A percentile compares a stretch with the other conserved stretches of the same genome.
phyloP scores from a whole-genome alignment of 2,113 vertebrate species.

The Trematomus loennbergii region DNA sequence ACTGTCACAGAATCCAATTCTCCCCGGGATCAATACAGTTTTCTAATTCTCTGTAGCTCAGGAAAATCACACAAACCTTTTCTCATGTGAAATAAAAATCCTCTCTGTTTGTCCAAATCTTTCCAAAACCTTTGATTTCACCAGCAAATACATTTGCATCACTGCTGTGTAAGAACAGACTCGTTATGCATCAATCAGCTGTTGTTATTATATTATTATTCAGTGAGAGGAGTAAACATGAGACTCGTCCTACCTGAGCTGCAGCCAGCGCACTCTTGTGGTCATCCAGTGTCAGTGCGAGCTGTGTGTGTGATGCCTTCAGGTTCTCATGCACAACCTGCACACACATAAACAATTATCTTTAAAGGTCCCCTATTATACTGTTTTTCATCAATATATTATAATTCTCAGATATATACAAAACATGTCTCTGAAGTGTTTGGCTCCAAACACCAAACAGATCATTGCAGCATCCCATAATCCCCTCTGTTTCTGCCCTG shows the following conservation, averaged over 20 bases:
- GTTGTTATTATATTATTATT: background rate
- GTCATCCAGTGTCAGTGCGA: constrained; percentile 95
- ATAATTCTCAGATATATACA: too few species aligned
- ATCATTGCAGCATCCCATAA: too few species aligned
- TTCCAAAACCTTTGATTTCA: background rate
- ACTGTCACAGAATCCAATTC: too few species aligned
- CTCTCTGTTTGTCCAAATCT: too few species aligned
- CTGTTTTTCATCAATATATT: too few species aligned
- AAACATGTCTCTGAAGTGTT: too few species aligned
- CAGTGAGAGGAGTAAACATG: constrained; percentile 11
- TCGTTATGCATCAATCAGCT: constrained; percentile 5
- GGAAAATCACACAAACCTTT: background rate
- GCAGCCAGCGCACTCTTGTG: constrained; percentile 98
- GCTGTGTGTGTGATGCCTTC: constrained; percentile 90
- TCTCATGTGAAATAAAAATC: background rate
- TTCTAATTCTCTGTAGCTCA: background rate
- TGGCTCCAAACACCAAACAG: too few species aligned
- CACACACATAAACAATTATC: constrained; percentile 8
- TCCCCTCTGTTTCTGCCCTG: too few species aligned
- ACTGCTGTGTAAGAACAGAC: too few species aligned
- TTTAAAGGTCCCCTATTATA: too few species aligned
- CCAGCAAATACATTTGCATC: too few species aligned
- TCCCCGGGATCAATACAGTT: too few species aligned
- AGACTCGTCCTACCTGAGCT: constrained; percentile 89
- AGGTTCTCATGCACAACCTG: constrained; percentile 91